Evolutionary conservation across 2,797 vertebrate species (phyloP), one percentile per base, ranked within the genome.

Genomic region (Myiothlypis chrysogaster): DNA sequence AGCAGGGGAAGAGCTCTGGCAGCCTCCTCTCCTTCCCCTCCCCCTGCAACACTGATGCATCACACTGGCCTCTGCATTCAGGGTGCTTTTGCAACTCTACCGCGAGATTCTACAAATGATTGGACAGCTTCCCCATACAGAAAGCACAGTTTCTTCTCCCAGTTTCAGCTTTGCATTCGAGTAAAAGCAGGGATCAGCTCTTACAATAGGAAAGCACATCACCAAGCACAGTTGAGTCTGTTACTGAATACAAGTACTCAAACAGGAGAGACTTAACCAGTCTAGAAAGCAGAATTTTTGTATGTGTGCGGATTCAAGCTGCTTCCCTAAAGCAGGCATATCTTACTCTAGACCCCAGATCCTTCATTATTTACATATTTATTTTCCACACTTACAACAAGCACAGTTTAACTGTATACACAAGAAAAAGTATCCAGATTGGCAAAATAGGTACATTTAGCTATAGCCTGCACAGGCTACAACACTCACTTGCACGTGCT

Each of bases 1-100:
- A 79, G 69, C 4, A 43, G 43, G 78, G 91, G 88, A 89, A 95
- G 93, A 30, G 70, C 91, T 93, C 64, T 92, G 87, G 95, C 83
- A 94, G 72, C 39, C 82, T 94, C 72, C 39, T 69, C 41, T 73
- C 57, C 35, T 46, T 81, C 69, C 85, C 91, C 61, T 83, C 85
- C 83, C 80, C 82, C 81, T 57, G 50, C 61, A 91, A 90, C 59
- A 81, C 50, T 3, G 43, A 91, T 81, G 61, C 24, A 15, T 43
- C 94, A 75, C 43, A 64, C 1, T 6, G 9, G 87, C 53, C 64
- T 93, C 85, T 75, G 69, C 49, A 82, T 88, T 72, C 63, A 86
- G 10, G 73, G 55, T 37, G 27, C 47, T 89, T 96, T 75, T 75
- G 57, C 82, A 87, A 53, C 35, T 55, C 50, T 15, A 55, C 35